These are phyloP conservation scores for Morone saxatilis DNA, from an alignment of 2,113 vertebrate species.

Conservation along the genomic window DNA sequence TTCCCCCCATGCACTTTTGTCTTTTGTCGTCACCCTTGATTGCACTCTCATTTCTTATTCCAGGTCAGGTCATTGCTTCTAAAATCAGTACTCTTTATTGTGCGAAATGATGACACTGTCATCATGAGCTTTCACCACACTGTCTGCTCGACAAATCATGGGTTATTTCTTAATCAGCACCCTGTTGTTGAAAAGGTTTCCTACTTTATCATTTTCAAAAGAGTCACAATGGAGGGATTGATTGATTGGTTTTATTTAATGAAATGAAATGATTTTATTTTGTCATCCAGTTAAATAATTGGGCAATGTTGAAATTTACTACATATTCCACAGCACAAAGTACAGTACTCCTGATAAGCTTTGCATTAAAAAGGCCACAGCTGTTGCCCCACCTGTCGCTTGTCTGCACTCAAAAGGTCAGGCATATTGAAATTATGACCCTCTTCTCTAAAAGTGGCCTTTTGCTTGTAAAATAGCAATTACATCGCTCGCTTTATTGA, in stretches of 20 bases:
- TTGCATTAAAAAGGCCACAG: constrained; percentile 4
- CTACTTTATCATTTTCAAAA: constrained; percentile 31
- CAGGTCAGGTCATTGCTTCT: constrained; percentile 15
- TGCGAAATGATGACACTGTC: constrained; percentile 9
- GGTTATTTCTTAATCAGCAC: constrained; percentile 37
- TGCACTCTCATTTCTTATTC: constrained; percentile 6
- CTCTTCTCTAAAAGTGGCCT: not conserved
- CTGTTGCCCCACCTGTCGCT: constrained; percentile 28
- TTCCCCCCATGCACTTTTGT: not conserved
- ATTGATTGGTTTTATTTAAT: constrained; percentile 24
- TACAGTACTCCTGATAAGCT: not conserved
- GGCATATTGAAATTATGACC: constrained; percentile 18
- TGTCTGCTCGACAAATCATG: constrained; percentile 24
- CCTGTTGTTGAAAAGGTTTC: constrained; percentile 24
- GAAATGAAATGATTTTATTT: constrained; percentile 7
- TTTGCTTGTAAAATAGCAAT: constrained; percentile 16
- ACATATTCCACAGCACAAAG: constrained; percentile 1
- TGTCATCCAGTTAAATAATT: not conserved
- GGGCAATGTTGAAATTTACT: not conserved
- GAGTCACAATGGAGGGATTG: constrained; percentile 17
- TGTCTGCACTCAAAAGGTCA: constrained; percentile 25
- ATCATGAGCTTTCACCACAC: not conserved
- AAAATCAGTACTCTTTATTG: constrained; percentile 24
- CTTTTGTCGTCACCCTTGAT: constrained; percentile 1
- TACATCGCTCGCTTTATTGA: constrained; percentile 5